Conservation (phyloP, 2,797 vertebrate genomes). For the Allochrocebus solatus region DNA sequence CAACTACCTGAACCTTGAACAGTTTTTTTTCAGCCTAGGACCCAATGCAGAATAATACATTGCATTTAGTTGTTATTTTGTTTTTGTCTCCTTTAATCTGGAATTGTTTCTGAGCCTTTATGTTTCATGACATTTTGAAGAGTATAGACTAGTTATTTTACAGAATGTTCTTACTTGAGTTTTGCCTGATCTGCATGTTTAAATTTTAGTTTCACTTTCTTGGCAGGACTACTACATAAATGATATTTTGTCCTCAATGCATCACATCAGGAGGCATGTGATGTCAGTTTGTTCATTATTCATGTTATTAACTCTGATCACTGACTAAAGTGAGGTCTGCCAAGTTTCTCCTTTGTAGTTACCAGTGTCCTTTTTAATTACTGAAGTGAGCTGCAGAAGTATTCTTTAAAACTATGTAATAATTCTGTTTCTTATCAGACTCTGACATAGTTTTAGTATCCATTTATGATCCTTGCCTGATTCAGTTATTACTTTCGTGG, state of each 20-base stretch:
- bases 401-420: background rate
- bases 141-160: background rate
- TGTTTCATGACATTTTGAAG: background rate
- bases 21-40: background rate
- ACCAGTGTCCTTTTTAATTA: slow-evolving; percentile 7
- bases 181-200: background rate
- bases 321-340: background rate
- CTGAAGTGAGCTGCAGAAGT: background rate
- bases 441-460: background rate
- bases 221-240: background rate
- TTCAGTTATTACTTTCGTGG: background rate
- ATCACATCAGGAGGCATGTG: background rate
- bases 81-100: background rate
- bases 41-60: background rate
- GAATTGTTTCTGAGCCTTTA: background rate
- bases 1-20: background rate
- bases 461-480: background rate
- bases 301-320: background rate
- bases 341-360: background rate
- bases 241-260: background rate
- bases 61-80: background rate
- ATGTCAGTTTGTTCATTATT: background rate
- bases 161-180: background rate
- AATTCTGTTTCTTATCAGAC: slow-evolving; percentile 6
- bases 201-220: background rate